Evolutionary conservation across 2,113 vertebrate species (phyloP).

Genomic region (Pseudonaja textilis): DNA sequence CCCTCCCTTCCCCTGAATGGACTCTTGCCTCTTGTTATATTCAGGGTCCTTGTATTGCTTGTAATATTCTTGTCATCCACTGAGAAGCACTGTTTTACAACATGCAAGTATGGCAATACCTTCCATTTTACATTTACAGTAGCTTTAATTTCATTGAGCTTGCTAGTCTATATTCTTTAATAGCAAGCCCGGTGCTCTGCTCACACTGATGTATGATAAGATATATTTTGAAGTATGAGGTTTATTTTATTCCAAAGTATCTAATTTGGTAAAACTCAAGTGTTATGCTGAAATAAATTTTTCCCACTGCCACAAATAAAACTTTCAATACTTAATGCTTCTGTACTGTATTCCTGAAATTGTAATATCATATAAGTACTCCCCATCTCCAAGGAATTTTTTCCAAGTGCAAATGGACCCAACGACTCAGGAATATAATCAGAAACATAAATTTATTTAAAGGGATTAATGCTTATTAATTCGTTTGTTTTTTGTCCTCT

Average conservation of each 20-base stretch:
- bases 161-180: neutral
- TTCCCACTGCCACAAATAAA: neutral
- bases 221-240: rapidly evolving
- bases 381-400: neutral
- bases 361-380: neutral
- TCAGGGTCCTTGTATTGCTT: neutral
- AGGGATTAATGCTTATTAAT: neutral
- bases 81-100: neutral
- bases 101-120: neutral
- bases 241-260: neutral
- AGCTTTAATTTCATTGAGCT: neutral
- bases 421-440: neutral
- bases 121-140: neutral
- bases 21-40: neutral
- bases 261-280: neutral
- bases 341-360: neutral
- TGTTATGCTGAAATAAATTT: neutral
- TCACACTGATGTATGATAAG: rapidly evolving
- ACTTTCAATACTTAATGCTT: neutral
- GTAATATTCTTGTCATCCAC: neutral
- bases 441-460: neutral
- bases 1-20: neutral
- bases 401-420: neutral
- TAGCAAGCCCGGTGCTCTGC: neutral
- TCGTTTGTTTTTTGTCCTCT: neutral